Evolutionary conservation across 2,797 vertebrate genomes (phyloP).

Genomic region (Aratinga solstitialis): DNA sequence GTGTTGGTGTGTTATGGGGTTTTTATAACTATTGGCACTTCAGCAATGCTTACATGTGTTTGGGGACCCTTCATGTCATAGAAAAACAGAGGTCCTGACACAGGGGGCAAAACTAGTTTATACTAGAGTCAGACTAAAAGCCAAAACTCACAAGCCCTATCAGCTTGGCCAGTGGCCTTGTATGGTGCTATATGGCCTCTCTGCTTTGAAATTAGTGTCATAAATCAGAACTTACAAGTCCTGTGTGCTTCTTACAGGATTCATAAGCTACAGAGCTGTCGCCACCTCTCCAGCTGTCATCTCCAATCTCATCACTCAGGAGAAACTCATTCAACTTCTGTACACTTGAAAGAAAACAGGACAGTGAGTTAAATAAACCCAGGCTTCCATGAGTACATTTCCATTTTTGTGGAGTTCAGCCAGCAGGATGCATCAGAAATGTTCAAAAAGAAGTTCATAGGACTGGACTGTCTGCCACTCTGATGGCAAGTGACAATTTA

Average conservation of each 20-base stretch:
- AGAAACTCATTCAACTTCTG: constrained; percentile 97
- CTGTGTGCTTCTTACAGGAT: constrained; percentile 86
- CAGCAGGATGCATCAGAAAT: neutral
- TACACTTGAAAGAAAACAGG: constrained; percentile 79
- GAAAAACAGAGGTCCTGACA: neutral
- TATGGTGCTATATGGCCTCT: neutral
- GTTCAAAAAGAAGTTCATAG: neutral
- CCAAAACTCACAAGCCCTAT: neutral
- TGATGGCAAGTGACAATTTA: neutral
- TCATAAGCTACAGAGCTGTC: constrained; percentile 84
- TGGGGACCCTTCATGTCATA: neutral
- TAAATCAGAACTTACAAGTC: constrained; percentile 81
- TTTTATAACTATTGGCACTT: neutral
- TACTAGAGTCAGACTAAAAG: neutral
- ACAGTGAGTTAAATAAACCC: neutral
- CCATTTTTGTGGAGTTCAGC: neutral
- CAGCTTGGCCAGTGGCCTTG: neutral
- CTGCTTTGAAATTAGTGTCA: neutral
- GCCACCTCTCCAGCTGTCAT: constrained; percentile 90
- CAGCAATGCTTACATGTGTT: neutral
- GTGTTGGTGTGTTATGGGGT: fast-evolving
- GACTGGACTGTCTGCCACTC: neutral
- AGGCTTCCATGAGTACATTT: neutral
- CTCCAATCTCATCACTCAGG: constrained; percentile 95
- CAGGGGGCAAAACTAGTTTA: neutral